Percentiles rank a stretch among this genome's conserved stretches.
Evolutionary conservation across 2,888 invertebrate genomes (phyloP).

Genomic region (Horisme vitalbata): DNA sequence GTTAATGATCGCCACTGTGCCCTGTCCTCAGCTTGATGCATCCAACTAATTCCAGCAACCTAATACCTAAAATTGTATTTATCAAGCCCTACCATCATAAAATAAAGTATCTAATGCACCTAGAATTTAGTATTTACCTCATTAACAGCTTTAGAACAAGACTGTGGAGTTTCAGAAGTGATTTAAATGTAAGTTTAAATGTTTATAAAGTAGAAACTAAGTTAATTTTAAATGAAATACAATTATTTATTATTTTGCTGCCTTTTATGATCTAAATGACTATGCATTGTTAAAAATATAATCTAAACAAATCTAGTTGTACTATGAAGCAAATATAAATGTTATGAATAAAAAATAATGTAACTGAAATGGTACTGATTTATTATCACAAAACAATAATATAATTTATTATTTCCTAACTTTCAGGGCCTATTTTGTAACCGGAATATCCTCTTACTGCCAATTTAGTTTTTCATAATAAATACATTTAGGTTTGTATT

Average conservation of each 20-base stretch:
- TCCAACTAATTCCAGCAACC: too few species aligned
- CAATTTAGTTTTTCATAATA: too few species aligned
- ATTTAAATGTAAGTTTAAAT: background rate
- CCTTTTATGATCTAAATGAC: slow-evolving; percentile 6
- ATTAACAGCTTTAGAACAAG: too few species aligned
- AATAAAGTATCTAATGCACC: too few species aligned
- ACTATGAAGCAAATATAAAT: slow-evolving; percentile 3
- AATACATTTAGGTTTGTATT: too few species aligned
- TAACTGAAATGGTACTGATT: slow-evolving; percentile 54
- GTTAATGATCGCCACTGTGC: too few species aligned
- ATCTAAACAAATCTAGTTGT: slow-evolving; percentile 5
- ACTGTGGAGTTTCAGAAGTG: too few species aligned
- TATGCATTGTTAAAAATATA: background rate
- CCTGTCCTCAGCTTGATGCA: too few species aligned
- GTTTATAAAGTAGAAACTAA: background rate
- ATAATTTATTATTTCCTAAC: slow-evolving; percentile 61
- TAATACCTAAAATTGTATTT: too few species aligned
- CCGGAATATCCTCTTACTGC: background rate
- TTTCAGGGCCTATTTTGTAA: slow-evolving; percentile 51
- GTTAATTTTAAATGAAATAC: slow-evolving; percentile 4
- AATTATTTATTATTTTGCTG: slow-evolving; percentile 1
- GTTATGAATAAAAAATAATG: slow-evolving; percentile 34
- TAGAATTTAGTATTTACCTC: too few species aligned
- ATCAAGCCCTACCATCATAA: too few species aligned
- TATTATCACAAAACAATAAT: slow-evolving; percentile 67